Evolutionary conservation across 1,140 invertebrate genomes (phyloP).

Genomic region (Formica exsecta): DNA sequence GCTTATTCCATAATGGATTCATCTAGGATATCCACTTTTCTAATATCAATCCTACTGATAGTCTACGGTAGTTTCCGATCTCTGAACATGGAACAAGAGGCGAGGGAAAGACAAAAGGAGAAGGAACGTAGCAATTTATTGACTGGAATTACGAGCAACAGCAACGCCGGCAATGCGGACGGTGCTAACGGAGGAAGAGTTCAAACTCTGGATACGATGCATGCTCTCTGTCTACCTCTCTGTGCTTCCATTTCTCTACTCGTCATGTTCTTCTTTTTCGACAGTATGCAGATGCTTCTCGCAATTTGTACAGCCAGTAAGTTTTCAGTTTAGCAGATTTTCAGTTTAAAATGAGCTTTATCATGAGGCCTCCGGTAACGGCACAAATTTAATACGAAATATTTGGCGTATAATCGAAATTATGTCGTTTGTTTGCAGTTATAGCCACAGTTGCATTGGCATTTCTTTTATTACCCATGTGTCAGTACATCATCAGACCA

Average conservation of each 20-base stretch:
- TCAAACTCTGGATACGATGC: constrained; percentile 98
- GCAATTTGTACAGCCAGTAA: constrained; percentile 98
- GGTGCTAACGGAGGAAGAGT: constrained; percentile 89
- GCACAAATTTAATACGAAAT: constrained; percentile 13
- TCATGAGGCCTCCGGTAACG: background rate
- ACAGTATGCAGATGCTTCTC: constrained; percentile 99
- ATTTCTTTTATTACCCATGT: constrained; percentile 98
- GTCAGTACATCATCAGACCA: constrained; percentile 97
- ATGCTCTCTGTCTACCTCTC: constrained; percentile 97
- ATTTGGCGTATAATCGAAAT: background rate
- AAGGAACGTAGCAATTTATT: constrained; percentile 90
- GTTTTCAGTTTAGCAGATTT: constrained; percentile 77
- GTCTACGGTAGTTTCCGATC: constrained; percentile 98
- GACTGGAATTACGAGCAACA: constrained; percentile 84
- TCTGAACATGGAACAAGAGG: constrained; percentile 97
- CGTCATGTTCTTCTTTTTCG: constrained; percentile 99
- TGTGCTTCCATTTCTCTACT: constrained; percentile 98
- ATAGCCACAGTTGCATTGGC: constrained; percentile 98
- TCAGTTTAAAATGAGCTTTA: constrained; percentile 53
- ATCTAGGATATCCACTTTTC: constrained; percentile 97
- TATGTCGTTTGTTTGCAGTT: constrained; percentile 88
- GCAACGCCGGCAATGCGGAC: constrained; percentile 77
- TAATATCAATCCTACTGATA: constrained; percentile 98
- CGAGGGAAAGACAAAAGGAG: constrained; percentile 93
- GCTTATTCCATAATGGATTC: constrained; percentile 98